Evolutionary conservation across 2,797 vertebrate genomes (phyloP).

Genomic region (Hylomyscus alleni): DNA sequence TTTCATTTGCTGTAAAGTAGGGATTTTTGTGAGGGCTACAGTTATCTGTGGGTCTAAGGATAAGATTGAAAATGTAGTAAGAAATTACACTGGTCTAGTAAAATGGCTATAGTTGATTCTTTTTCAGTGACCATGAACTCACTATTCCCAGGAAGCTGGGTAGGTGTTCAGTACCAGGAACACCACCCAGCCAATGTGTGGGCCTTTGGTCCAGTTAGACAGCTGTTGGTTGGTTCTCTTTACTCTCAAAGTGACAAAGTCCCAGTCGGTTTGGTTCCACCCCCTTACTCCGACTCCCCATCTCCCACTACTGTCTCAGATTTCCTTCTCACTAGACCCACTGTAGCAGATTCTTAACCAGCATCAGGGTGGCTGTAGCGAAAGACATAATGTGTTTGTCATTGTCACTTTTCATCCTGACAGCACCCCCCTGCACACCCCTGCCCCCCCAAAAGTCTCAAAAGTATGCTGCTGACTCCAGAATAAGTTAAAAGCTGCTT

Average conservation of each 20-base stretch:
- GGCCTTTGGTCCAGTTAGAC: background rate
- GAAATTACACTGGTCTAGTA: background rate
- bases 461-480: background rate
- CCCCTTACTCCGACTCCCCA: too few species aligned
- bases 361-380: background rate
- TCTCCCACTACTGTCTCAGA: background rate
- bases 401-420: conserved; percentile 29
- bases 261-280: background rate
- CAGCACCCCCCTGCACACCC: too few species aligned
- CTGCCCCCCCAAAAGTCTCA: background rate
- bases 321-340: background rate
- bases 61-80: background rate
- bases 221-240: background rate
- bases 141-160: background rate
- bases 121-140: background rate
- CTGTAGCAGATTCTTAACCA: background rate
- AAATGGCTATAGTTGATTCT: background rate
- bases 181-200: background rate
- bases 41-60: background rate
- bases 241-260: background rate
- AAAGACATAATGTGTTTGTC: conserved; percentile 15
- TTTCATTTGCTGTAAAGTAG: background rate
- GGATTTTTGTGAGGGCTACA: background rate
- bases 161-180: background rate
- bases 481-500: conserved; percentile 49